Conservation (phyloP, 2,888 invertebrate species). For the Corythucha ciliata region DNA sequence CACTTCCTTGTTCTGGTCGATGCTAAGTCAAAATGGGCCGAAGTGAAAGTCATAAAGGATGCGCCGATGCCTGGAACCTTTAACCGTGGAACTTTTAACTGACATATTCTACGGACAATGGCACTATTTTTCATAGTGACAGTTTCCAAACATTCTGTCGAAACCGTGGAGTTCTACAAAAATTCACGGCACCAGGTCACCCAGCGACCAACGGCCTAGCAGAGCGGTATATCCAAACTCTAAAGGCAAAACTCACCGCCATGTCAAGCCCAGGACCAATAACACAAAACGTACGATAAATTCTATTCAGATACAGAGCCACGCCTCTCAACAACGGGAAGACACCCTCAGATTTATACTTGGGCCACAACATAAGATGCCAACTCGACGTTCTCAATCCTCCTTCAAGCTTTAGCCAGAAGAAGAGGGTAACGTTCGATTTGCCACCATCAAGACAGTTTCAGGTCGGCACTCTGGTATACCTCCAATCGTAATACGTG, state of each 20-base stretch:
- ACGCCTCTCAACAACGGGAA: slow-evolving; percentile 5
- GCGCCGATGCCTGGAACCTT: slow-evolving; percentile 18
- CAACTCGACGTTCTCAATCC: slow-evolving; percentile 18
- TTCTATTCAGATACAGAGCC: slow-evolving; percentile 12
- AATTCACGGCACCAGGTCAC: slow-evolving; percentile 28
- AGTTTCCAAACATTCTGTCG: slow-evolving; percentile 25
- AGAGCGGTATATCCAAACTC: slow-evolving; percentile 28
- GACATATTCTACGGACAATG: slow-evolving; percentile 30
- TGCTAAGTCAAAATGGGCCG: slow-evolving; percentile 36
- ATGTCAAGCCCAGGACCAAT: slow-evolving; percentile 19
- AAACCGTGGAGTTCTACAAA: slow-evolving; percentile 17
- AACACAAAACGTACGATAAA: background rate
- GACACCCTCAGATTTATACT: slow-evolving; percentile 23
- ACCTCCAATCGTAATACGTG: background rate
- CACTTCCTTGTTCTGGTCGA: slow-evolving; percentile 34
- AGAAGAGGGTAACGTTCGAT: too few relatives aligned
- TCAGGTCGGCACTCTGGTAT: slow-evolving; percentile 6
- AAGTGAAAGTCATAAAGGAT: slow-evolving; percentile 1
- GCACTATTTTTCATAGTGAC: slow-evolving; percentile 26
- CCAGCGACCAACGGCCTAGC: slow-evolving; percentile 26
- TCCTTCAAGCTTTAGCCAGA: background rate
- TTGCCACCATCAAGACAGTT: slow-evolving; percentile 10
- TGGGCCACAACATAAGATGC: slow-evolving; percentile 19
- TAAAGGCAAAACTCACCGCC: slow-evolving; percentile 21
- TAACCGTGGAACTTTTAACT: slow-evolving; percentile 18